Conservation (phyloP, 1,140 invertebrate species). For the Hyles vespertilio region DNA sequence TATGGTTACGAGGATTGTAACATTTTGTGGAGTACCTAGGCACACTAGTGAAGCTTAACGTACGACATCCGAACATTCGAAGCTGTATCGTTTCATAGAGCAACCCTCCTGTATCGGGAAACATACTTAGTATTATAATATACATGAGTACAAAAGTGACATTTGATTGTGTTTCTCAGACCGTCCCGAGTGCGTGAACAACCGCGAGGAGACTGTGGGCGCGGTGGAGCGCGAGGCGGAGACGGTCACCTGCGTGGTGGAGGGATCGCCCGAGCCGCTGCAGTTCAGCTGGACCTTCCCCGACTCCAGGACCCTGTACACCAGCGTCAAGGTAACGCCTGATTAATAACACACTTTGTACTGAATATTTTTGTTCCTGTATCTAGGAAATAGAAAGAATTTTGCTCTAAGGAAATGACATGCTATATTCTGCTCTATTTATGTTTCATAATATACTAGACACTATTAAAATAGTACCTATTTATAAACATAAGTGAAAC, state of each 20-base stretch:
- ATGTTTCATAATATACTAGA: no score
- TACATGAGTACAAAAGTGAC: not conserved
- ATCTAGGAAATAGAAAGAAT: not conserved
- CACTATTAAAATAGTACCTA: no score
- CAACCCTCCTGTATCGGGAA: no score
- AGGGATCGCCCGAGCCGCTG: constrained; percentile 45
- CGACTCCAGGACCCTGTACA: constrained; percentile 52
- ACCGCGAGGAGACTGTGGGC: constrained; percentile 38
- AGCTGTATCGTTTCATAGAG: no score
- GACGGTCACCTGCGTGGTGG: constrained; percentile 46
- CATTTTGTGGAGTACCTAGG: no score
- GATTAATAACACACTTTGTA: not conserved
- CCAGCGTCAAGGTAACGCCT: constrained; percentile 40
- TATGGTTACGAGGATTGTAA: no score
- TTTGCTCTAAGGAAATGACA: no score
- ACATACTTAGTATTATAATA: no score
- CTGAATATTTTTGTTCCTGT: not conserved
- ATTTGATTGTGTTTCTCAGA: constrained; percentile 23
- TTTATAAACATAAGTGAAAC: no score
- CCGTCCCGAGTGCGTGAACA: constrained; percentile 44
- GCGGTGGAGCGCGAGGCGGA: constrained; percentile 40
- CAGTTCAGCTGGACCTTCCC: constrained; percentile 63
- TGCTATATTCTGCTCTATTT: no score
- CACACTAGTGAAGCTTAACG: no score
- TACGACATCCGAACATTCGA: no score